Conservation (phyloP, 1,140 invertebrate genomes). For the Meloidogyne chitwoodi region DNA sequence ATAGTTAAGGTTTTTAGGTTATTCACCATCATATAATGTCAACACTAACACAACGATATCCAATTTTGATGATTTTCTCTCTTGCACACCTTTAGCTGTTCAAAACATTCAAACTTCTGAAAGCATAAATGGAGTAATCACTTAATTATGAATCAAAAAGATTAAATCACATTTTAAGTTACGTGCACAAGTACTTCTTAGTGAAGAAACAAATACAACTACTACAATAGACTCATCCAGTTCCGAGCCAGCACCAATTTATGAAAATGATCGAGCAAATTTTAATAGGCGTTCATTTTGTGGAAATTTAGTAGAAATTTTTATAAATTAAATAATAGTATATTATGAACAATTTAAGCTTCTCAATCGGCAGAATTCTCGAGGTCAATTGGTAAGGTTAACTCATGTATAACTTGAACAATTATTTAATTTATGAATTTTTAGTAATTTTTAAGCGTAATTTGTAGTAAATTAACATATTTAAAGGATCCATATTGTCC, state of each 20-base stretch:
- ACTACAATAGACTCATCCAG: not conserved
- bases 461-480: too few relatives aligned
- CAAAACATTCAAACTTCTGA: not conserved
- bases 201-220: not conserved
- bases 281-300: not conserved
- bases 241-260: not conserved
- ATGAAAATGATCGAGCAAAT: not conserved
- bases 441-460: too few relatives aligned
- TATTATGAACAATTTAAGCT: not conserved
- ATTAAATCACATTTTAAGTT: not conserved
- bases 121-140: not conserved
- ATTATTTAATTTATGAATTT: too few relatives aligned
- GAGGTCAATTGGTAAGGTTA: not conserved
- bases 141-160: too few relatives aligned
- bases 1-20: not conserved
- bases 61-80: not conserved
- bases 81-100: not conserved
- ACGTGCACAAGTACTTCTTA: not conserved
- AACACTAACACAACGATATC: not conserved
- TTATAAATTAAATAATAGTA: not conserved
- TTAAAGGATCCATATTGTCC: slow-evolving; percentile 48
- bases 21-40: not conserved
- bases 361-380: not conserved
- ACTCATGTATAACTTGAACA: too few relatives aligned
- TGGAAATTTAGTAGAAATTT: not conserved